phyloP scores from a whole-genome alignment of 64 coral and sea anemone species.

The Montipora foliosa region DNA sequence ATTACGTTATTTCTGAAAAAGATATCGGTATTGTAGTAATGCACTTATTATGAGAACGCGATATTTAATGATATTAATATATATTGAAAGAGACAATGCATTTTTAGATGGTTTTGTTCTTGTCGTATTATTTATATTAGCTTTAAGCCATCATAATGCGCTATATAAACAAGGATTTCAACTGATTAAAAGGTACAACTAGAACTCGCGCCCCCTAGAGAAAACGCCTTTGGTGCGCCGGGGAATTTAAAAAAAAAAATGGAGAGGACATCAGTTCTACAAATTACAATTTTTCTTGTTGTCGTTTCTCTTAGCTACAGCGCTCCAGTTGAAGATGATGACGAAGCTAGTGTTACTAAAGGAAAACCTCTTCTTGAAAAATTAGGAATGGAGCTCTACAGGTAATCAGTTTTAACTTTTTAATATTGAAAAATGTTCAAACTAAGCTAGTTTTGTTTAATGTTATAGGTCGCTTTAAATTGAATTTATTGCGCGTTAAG shows the following conservation, averaged over 20 bases:
- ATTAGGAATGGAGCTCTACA: slow-evolving; percentile 14
- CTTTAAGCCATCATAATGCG: background rate
- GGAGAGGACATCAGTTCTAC: background rate
- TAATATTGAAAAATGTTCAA: background rate
- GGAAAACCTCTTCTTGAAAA: slow-evolving; percentile 20
- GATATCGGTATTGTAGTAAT: too few relatives aligned
- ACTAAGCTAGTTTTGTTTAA: background rate
- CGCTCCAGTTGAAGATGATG: background rate
- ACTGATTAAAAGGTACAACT: background rate
- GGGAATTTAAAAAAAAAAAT: background rate
- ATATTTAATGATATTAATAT: too few relatives aligned
- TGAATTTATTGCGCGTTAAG: background rate
- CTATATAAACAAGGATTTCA: slow-evolving; percentile 1
- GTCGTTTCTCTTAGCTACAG: background rate
- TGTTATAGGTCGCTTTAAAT: background rate
- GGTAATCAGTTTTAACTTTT: background rate
- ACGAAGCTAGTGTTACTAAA: background rate
- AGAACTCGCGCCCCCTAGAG: background rate
- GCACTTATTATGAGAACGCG: too few relatives aligned
- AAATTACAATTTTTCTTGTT: background rate
- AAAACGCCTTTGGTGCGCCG: too few relatives aligned
- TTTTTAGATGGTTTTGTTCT: background rate
- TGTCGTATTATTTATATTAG: slow-evolving; percentile 5
- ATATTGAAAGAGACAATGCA: too few relatives aligned
- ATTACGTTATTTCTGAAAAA: too few relatives aligned